Conservation (phyloP, 2,888 invertebrate genomes). For the Tenthredo scrophulariae region DNA sequence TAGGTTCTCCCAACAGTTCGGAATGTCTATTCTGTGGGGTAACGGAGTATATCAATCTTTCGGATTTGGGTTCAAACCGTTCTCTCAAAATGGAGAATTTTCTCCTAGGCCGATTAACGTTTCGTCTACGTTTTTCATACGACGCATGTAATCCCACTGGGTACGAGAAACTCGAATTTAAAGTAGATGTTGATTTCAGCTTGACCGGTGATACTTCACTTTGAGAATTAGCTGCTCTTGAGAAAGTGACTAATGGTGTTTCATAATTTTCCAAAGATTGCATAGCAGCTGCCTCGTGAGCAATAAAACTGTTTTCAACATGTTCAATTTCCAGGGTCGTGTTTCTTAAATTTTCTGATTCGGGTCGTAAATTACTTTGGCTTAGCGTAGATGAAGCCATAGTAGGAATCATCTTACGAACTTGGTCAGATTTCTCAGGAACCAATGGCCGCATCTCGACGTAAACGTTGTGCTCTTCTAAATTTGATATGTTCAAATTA, state of each 20-base stretch:
- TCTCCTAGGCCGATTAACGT: conserved; percentile 79
- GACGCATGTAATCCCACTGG: conserved; percentile 29
- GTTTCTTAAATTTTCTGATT: conserved; percentile 20
- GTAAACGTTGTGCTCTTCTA: conserved; percentile 69
- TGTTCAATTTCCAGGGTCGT: conserved; percentile 20
- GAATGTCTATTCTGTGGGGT: conserved; percentile 56
- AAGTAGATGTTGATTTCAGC: neutral
- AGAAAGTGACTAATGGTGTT: conserved; percentile 11
- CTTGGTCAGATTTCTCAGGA: conserved; percentile 62
- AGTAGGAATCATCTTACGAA: conserved; percentile 53
- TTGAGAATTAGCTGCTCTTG: conserved; percentile 78
- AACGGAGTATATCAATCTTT: conserved; percentile 65
- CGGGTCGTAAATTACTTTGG: conserved; percentile 22
- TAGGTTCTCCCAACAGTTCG: conserved; percentile 5
- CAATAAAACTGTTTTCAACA: neutral
- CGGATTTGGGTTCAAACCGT: conserved; percentile 80
- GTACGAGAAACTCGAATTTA: conserved; percentile 48
- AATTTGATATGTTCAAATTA: conserved; percentile 48
- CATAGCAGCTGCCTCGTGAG: conserved; percentile 21
- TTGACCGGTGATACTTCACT: conserved; percentile 74
- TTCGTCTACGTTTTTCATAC: conserved; percentile 61
- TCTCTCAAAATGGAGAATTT: conserved; percentile 83
- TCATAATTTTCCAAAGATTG: conserved; percentile 30
- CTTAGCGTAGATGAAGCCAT: neutral
- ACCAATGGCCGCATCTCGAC: conserved; percentile 70